Conservation (phyloP, 1,140 invertebrate genomes). For the Lepidurus packardi region DNA sequence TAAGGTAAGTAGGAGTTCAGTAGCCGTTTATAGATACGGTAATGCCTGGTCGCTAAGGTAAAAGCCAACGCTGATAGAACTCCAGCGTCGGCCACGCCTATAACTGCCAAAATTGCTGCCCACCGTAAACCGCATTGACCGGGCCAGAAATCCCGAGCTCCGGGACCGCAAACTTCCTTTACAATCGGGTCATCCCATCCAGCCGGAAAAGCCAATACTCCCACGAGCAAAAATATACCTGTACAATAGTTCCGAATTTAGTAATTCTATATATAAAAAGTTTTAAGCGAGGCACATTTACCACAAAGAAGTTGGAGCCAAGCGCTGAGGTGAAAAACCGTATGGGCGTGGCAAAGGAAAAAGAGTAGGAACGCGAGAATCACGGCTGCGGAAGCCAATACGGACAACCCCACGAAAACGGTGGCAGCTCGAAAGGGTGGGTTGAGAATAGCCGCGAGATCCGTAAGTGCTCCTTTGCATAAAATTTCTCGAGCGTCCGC, state of each 20-base stretch:
- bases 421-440: conserved; percentile 72
- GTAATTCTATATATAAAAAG: neutral
- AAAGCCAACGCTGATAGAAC: conserved; percentile 87
- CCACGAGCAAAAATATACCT: conserved; percentile 75
- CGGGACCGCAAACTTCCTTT: conserved; percentile 74
- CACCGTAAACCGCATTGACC: conserved; percentile 84
- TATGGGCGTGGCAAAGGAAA: conserved; percentile 88
- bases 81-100: conserved; percentile 82
- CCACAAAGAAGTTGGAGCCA: conserved; percentile 91
- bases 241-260: conserved; percentile 38
- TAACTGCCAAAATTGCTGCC: conserved; percentile 89
- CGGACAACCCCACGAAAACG: conserved; percentile 78
- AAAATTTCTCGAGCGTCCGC: conserved; percentile 49
- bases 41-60: conserved; percentile 79
- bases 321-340: conserved; percentile 85
- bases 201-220: conserved; percentile 82
- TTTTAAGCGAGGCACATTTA: conserved; percentile 48
- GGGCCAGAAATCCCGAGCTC: conserved; percentile 65
- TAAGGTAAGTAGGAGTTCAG: conserved; percentile 8
- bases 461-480: conserved; percentile 75
- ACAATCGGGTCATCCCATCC: conserved; percentile 83
- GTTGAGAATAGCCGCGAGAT: conserved; percentile 73
- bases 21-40: conserved; percentile 34
- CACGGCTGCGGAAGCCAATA: conserved; percentile 73
- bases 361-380: conserved; percentile 85